Evolutionary conservation across 2,113 vertebrate species (phyloP), one percentile per base, ranked within the genome.

Genomic region (Mustela nigripes): DNA sequence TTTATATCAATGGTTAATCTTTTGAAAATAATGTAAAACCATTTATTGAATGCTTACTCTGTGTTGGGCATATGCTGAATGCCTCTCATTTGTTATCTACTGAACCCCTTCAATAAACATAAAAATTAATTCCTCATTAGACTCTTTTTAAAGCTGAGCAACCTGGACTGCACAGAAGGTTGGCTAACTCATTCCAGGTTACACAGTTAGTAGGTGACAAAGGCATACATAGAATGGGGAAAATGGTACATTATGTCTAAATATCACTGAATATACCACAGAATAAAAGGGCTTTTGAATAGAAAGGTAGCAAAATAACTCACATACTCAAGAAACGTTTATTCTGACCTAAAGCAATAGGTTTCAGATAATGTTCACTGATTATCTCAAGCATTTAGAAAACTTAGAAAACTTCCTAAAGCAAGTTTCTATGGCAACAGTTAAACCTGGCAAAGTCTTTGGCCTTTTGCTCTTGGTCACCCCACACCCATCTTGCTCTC

Each of bases 341-440:
- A 85, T 65, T 89, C 60, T 95, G 9, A 81, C 36, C 94, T 73
- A 92, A 63, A 24, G 2, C 15, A 48, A 36, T 14, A 63, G 31
- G 36, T 65, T 65, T 79, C 62, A 78, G 78, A 84, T 50, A n/a
- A 3, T 69, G 71, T 48, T 63, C 69, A 85, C 9, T 96, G 85
- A 28, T 93, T n/a, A 89, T 28, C 33, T 92, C 71, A 88, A 87
- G 65, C 45, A 63, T 76, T 63, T 90, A 39, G 39, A 39, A 39
- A 39, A 39, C 39, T 82, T 82, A 82, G 62, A 71, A 93, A 91
- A 85, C 15, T 2, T 85, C 76, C 31, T 31, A 80, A 89, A 84
- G 12, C 8, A 78, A 89, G 82, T 91, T 96, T 96, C 16, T n/a
- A 85, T 95, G 69, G n/a, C 67, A 96, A 95, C 45, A 19, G 79